Evolutionary conservation across 2,888 invertebrate genomes (phyloP).

Genomic region (Rotaria magnacalcarata): DNA sequence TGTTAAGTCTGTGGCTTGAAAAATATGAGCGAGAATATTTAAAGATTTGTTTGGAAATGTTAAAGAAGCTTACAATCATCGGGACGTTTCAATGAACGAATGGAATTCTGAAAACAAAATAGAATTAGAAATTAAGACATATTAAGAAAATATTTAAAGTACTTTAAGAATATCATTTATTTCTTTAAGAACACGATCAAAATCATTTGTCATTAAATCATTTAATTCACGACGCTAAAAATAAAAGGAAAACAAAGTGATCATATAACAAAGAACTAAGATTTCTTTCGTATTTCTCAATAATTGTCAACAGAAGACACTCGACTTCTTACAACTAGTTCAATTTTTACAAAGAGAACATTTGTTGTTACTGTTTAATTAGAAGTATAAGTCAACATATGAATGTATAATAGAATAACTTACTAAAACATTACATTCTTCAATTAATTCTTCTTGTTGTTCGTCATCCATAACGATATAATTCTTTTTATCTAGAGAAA

Average conservation of each 20-base stretch:
- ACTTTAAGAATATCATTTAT: not conserved
- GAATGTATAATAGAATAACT: not conserved
- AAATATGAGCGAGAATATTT: not conserved
- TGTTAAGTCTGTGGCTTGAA: not conserved
- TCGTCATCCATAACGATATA: not conserved
- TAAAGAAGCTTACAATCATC: not conserved
- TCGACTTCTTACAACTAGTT: too few relatives aligned
- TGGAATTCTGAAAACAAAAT: not conserved
- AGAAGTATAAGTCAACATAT: too few relatives aligned
- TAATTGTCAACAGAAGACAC: too few relatives aligned
- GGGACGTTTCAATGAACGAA: not conserved
- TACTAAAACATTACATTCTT: slow-evolving; percentile 7
- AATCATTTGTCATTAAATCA: slow-evolving; percentile 13
- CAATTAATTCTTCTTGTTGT: not conserved
- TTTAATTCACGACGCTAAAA: not conserved
- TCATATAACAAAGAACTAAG: too few relatives aligned
- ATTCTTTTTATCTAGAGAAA: not conserved
- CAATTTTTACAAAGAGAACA: too few relatives aligned
- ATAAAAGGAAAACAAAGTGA: too few relatives aligned
- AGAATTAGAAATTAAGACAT: not conserved
- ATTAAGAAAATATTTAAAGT: not conserved
- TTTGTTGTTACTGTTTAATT: too few relatives aligned
- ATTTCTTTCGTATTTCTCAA: too few relatives aligned
- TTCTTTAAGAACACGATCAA: not conserved
- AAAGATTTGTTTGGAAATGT: not conserved